Conservation (phyloP, 2,797 vertebrate species). For the Moxostoma hubbsi region DNA sequence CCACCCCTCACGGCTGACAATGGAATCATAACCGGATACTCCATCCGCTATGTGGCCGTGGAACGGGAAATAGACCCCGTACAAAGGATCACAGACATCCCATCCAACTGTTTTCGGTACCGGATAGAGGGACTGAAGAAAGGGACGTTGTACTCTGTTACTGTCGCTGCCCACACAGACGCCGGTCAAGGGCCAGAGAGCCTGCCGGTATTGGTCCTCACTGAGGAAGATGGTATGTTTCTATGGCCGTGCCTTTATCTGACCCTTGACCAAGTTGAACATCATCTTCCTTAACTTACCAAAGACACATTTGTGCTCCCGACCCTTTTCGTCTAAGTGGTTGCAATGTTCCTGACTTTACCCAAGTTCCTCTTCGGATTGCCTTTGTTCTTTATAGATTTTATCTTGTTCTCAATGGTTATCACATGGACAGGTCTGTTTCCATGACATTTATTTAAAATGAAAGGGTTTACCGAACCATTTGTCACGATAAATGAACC, state of each 20-base stretch:
- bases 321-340: neutral
- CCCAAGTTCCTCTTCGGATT: slow-evolving; percentile 11
- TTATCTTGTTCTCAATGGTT: slow-evolving; percentile 59
- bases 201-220: slow-evolving; percentile 92
- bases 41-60: slow-evolving; percentile 85
- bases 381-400: neutral
- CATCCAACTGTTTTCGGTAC: slow-evolving; percentile 84
- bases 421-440: neutral
- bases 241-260: slow-evolving; percentile 68
- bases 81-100: slow-evolving; percentile 84
- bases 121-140: slow-evolving; percentile 95
- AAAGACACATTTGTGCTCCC: slow-evolving; percentile 4
- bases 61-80: slow-evolving; percentile 81
- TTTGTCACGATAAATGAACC: neutral
- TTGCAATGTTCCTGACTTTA: slow-evolving; percentile 6
- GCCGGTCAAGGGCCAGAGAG: slow-evolving; percentile 94
- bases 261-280: slow-evolving; percentile 59
- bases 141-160: slow-evolving; percentile 96
- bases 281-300: slow-evolving; percentile 8
- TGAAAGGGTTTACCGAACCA: neutral
- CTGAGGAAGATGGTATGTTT: slow-evolving; percentile 99
- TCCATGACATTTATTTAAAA: neutral
- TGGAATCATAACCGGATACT: slow-evolving; percentile 89
- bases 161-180: slow-evolving; percentile 89
- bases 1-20: slow-evolving; percentile 92